Base-by-base conservation (phyloP, 2,113 vertebrate genomes). In the Scortum barcoo region DNA sequence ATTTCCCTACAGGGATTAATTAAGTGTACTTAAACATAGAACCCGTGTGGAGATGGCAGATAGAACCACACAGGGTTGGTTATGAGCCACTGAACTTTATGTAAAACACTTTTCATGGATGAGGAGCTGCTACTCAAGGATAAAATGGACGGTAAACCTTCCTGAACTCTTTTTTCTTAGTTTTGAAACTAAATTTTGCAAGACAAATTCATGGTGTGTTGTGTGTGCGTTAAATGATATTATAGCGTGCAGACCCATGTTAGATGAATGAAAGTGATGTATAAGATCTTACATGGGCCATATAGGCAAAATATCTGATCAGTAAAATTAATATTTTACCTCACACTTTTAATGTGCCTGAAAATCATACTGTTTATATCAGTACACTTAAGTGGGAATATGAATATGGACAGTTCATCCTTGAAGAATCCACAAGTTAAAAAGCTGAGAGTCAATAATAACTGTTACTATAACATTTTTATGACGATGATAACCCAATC, bases 1-100 rank as follows among this genome's bases (percentile, higher is more conserved):
- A 48, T 72, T 65, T 63, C 13, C 50, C 81, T 84, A 77, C 20
- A 3, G 48, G 79, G 70, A 84, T 80, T 86, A 81, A 92, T 92
- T 83, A 88, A 77, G 53, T 65, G 9, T 19, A 54, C 53, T 81
- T 76, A 36, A 76, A 78, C 75, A 44, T 38, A 51, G 56, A 26
- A 16, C 22, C 5, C 3, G n/a, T 53, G 78, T 62, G 63, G 66
- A 68, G 11, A 53, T 14, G 51, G n/a, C 50, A 66, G 40, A 71
- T 12, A 62, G 17, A 13, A 65, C 28, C 61, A 53, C 67, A 53
- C 19, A 78, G 38, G 16, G 30, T n/a, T n/a, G 71, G 58, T 2
- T 24, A 28, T 60, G 62, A 76, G 51, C 44, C 54, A 46, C 28
- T 70, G 56, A 78, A 82, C 65, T 78, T 76, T 72, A 58, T 72